Percentiles rank a stretch among this genome's conserved stretches.
Evolutionary conservation across 2,797 vertebrate genomes (phyloP).

Genomic region (Microctenopoma stevenorrisi): DNA sequence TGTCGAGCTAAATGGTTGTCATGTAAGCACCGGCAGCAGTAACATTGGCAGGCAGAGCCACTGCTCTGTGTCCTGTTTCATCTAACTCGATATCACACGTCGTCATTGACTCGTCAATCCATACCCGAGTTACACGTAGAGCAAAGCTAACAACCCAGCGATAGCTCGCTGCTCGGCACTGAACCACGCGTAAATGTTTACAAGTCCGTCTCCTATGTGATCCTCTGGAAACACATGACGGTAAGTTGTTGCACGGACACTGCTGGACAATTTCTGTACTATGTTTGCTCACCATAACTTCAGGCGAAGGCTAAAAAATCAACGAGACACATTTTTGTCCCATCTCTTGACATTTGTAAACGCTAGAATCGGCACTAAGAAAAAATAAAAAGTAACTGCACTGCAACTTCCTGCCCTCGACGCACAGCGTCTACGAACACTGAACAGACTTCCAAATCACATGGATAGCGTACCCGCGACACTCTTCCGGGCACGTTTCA

Average conservation of each 20-base stretch:
- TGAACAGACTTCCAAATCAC: constrained; percentile 17
- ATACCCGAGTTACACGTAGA: constrained; percentile 23
- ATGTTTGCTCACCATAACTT: background rate
- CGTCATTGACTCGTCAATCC: constrained; percentile 33
- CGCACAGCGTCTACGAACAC: background rate
- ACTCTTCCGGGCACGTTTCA: accelerated
- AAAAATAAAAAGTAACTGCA: constrained; percentile 1
- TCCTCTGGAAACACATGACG: constrained; percentile 75
- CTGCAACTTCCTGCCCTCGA: constrained; percentile 48
- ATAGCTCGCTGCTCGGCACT: background rate
- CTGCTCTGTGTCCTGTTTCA: background rate
- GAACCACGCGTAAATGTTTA: constrained; percentile 59
- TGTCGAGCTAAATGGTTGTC: constrained; percentile 1
- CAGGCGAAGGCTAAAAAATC: background rate
- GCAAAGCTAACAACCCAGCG: background rate
- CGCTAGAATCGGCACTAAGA: background rate
- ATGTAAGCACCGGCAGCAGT: background rate
- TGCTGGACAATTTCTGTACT: background rate
- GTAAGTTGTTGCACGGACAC: background rate
- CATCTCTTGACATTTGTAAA: background rate
- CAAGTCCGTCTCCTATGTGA: constrained; percentile 68
- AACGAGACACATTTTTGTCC: accelerated
- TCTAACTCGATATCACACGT: constrained; percentile 51
- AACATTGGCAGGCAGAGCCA: background rate
- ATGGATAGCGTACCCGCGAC: constrained; percentile 19